Base-by-base conservation (phyloP, 1,140 invertebrate species). In the Cyclina sinensis region DNA sequence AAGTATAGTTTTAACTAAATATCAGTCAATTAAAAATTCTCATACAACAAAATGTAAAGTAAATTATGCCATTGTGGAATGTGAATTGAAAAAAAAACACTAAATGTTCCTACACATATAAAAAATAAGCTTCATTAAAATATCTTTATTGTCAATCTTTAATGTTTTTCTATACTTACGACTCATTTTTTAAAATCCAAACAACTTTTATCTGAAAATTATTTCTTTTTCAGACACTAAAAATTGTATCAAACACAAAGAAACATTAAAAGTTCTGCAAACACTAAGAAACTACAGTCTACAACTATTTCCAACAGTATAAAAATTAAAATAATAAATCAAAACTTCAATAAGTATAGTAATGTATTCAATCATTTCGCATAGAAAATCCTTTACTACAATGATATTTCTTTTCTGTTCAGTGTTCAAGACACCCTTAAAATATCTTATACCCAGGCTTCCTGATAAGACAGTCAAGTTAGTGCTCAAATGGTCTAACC, bases 401-500 rank as follows among this genome's bases (percentile, higher is more conserved):
- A 43, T 43, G 14, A 7, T 43, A 43, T 43, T 57, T 57, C 51
- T 21, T 57, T 57, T 3, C 51, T 57, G n/a, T 18, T 57, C 51
- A 57, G 21, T 3, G n/a, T 57, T 57, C 51, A 57, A 57, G 14
- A 57, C 4, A 62, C 27, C 24, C 39, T 27, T 39, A 37, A 32
- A 74, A 43, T 24, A 48, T 74, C 39, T 46, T 46, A 27, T n/a
- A 74, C 48, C 70, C 16, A 7, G 5, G 32, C 5, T 27, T 46
- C 37, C 39, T 74, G 70, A 74, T 74, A 74, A 74, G 11, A 48
- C n/a, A 48, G 9, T 18, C n/a, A 24, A 62, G n/a, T 62, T 48
- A 74, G n/a, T 21, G 70, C 70, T 18, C 21, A 74, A 74, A 37
- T 18, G 27, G n/a, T 43, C n/a, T 74, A 74, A 43, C 16, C 24